phyloP scores from a whole-genome alignment of 2,797 vertebrate species.

The Calcarius lapponicus region DNA sequence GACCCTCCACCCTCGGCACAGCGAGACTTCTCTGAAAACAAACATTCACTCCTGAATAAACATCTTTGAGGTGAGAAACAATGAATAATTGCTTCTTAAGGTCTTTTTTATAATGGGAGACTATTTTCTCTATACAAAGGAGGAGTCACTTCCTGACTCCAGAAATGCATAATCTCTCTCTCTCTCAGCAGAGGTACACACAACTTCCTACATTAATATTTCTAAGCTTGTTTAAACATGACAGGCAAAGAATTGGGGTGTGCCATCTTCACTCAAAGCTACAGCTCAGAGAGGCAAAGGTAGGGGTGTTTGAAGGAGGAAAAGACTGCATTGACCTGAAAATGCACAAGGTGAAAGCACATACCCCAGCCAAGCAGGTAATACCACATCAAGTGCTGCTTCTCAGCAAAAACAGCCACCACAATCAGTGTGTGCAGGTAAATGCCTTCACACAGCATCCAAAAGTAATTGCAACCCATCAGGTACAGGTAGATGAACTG shows the following conservation, averaged over 20 bases:
- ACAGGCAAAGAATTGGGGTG: neutral
- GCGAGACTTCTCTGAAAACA: slow-evolving; percentile 51
- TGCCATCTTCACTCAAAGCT: neutral
- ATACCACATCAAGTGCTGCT: slow-evolving; percentile 97
- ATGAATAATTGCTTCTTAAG: slow-evolving; percentile 69
- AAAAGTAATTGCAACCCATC: slow-evolving; percentile 97
- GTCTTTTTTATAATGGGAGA: slow-evolving; percentile 23
- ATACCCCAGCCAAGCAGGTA: slow-evolving; percentile 97
- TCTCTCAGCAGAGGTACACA: neutral
- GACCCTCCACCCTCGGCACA: slow-evolving; percentile 19
- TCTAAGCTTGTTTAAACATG: slow-evolving; percentile 20
- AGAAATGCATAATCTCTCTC: slow-evolving; percentile 21
- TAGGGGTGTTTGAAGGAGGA: neutral
- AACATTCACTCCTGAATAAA: slow-evolving; percentile 64
- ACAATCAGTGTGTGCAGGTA: slow-evolving; percentile 98
- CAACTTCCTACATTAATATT: neutral
- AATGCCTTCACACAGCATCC: slow-evolving; percentile 98
- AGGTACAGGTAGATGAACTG: slow-evolving; percentile 94
- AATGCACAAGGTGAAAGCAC: neutral
- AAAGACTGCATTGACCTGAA: neutral
- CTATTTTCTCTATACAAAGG: slow-evolving; percentile 55
- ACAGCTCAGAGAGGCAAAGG: neutral
- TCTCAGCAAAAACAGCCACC: slow-evolving; percentile 97
- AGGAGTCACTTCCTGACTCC: slow-evolving; percentile 65
- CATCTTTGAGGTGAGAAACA: slow-evolving; percentile 57